Evolutionary conservation across 2,888 invertebrate species (phyloP).

Genomic region (Cremastobaeus sp.): DNA sequence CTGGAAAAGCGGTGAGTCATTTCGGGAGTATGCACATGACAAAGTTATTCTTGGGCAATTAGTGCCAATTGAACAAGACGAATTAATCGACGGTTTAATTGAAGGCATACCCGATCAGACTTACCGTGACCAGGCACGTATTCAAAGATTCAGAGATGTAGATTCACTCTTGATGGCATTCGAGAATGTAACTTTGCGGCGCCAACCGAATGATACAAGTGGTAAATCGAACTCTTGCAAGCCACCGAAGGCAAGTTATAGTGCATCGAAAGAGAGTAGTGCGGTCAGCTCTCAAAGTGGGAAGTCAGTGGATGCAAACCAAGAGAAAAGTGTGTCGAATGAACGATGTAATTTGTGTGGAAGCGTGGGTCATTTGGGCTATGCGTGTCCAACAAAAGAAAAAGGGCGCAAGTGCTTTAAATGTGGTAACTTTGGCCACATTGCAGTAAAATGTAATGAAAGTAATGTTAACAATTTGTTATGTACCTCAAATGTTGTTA

Average conservation of each 20-base stretch:
- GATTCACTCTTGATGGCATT: conserved; percentile 1
- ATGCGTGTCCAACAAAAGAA: conserved; percentile 11
- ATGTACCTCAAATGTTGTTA: background rate
- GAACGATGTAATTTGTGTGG: conserved; percentile 11
- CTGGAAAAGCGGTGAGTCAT: conserved; percentile 3
- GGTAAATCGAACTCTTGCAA: background rate
- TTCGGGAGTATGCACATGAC: conserved; percentile 5
- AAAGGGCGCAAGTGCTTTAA: conserved; percentile 5
- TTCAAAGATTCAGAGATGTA: background rate
- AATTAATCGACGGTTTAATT: background rate
- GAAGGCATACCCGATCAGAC: conserved; percentile 8
- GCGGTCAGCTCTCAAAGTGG: background rate
- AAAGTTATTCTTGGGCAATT: conserved; percentile 8
- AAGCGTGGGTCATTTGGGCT: background rate
- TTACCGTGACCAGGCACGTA: background rate
- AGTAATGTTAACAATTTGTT: background rate
- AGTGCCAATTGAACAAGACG: conserved; percentile 4
- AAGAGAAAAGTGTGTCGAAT: background rate
- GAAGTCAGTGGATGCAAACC: background rate
- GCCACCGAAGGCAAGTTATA: background rate
- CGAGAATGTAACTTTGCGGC: conserved; percentile 9
- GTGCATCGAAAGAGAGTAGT: background rate
- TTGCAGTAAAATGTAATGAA: background rate
- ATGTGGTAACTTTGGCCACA: background rate
- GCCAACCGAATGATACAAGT: background rate